Percentiles rank a stretch among this genome's conserved stretches.
phyloP scores from a whole-genome alignment of 2,888 invertebrate species.

The Epistrophe eligans region DNA sequence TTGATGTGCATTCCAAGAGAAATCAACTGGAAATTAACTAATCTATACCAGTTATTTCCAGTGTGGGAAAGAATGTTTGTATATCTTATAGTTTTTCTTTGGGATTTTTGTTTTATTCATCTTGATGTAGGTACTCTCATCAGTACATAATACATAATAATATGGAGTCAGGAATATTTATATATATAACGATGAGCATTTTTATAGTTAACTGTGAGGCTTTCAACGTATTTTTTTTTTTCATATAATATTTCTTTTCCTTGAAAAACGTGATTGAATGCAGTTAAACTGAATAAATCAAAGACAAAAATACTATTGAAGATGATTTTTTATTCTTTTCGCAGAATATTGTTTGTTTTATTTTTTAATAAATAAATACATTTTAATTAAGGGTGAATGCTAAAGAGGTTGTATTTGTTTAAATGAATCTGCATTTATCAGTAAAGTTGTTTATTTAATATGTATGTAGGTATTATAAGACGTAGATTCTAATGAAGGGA shows the following conservation, averaged over 20 bases:
- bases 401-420: background rate
- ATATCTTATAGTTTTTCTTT: slow-evolving; percentile 10
- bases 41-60: slow-evolving; percentile 67
- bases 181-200: slow-evolving; percentile 4
- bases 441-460: background rate
- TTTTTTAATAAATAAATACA: background rate
- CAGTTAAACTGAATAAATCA: slow-evolving; percentile 22
- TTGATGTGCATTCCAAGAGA: slow-evolving; percentile 36
- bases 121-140: background rate
- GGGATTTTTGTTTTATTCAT: background rate
- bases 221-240: background rate
- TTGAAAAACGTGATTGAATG: slow-evolving; percentile 32
- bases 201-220: background rate
- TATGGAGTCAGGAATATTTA: background rate
- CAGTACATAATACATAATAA: background rate
- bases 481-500: background rate
- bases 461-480: background rate
- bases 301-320: slow-evolving; percentile 3
- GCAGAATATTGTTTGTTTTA: background rate
- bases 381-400: background rate
- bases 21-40: slow-evolving; percentile 65
- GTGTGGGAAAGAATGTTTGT: slow-evolving; percentile 35
- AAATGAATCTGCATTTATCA: background rate
- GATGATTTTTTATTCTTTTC: background rate
- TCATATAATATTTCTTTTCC: background rate